phyloP scores from a whole-genome alignment of 2,113 vertebrate species.

The Tympanuchus pallidicinctus region DNA sequence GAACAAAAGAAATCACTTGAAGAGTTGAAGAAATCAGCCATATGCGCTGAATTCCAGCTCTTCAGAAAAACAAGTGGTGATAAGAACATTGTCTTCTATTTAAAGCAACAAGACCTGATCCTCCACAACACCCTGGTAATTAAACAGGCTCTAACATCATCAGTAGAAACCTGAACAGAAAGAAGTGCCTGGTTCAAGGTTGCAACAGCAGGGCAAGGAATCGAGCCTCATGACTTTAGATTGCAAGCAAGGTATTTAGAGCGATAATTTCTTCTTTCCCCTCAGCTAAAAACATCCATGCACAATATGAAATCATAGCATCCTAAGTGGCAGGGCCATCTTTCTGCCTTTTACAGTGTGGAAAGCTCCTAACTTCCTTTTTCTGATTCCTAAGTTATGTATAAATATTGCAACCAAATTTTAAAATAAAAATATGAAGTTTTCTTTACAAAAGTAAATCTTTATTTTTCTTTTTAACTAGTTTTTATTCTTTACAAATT shows the following conservation, averaged over 20 bases:
- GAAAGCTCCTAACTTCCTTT: background rate
- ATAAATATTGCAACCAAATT: background rate
- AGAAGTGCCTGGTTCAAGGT: background rate
- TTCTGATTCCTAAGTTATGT: background rate
- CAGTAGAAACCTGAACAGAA: background rate
- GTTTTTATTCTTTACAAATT: background rate
- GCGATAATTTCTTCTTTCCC: background rate
- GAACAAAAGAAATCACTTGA: constrained; percentile 4
- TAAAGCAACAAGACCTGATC: background rate
- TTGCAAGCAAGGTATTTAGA: background rate
- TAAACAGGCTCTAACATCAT: background rate
- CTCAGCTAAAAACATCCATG: background rate
- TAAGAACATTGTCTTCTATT: background rate
- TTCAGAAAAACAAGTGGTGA: background rate
- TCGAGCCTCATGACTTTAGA: background rate
- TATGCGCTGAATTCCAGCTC: background rate
- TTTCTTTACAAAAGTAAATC: background rate
- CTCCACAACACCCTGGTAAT: background rate
- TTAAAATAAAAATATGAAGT: background rate
- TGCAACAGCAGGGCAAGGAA: background rate
- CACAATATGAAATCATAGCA: background rate
- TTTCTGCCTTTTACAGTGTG: background rate
- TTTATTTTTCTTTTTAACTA: background rate
- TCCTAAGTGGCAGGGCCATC: background rate
- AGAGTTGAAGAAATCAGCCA: background rate